phyloP scores from a whole-genome alignment of 1,140 invertebrate genomes.

The Lanistes nyassanus region DNA sequence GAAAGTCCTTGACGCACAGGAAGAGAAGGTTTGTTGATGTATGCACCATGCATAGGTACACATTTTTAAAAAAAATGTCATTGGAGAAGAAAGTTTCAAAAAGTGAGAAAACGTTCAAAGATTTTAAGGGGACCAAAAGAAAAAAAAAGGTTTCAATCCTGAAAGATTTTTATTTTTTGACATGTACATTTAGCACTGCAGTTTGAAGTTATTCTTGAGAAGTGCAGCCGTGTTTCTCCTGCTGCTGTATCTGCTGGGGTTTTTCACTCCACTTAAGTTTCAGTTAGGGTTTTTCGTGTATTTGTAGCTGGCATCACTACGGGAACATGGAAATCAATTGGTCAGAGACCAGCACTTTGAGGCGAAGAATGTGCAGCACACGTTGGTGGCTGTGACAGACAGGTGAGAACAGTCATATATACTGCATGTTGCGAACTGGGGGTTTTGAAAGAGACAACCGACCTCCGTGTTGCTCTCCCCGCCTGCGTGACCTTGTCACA shows the following conservation, averaged over 20 bases:
- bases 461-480: too few species aligned
- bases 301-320: conserved; percentile 75
- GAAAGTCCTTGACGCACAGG: conserved; percentile 96
- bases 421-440: too few species aligned
- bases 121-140: background rate
- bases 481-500: too few species aligned
- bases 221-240: too few species aligned
- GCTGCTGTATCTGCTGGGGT: too few species aligned
- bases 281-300: too few species aligned
- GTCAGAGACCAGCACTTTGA: conserved; percentile 65
- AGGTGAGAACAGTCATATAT: conserved; percentile 40
- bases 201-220: too few species aligned
- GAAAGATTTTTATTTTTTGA: conserved; percentile 8
- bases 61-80: background rate
- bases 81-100: background rate
- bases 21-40: conserved; percentile 80
- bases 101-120: background rate
- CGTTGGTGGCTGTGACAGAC: conserved; percentile 45
- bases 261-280: too few species aligned
- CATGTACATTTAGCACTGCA: background rate
- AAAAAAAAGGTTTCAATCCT: background rate
- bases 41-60: background rate
- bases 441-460: too few species aligned
- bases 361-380: conserved; percentile 53
- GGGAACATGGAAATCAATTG: conserved; percentile 62